These are phyloP conservation scores for Labeo catla DNA, from an alignment of 2,113 vertebrate genomes.

Conservation along the genomic window DNA sequence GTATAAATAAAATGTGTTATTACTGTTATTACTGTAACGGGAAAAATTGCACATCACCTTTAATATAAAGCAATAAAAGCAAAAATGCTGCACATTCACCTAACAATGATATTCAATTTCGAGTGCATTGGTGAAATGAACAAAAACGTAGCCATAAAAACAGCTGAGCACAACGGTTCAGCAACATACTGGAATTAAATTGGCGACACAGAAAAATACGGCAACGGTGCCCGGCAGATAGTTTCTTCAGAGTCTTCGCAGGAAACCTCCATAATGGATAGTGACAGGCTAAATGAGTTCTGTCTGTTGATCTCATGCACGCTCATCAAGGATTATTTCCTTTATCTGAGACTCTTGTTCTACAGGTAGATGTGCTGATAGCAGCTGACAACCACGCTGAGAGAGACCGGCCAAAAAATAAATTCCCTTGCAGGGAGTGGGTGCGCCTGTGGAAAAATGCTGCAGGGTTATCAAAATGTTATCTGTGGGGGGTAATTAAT, in stretches of 20 bases:
- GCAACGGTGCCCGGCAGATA: neutral
- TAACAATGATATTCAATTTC: neutral
- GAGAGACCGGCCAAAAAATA: slow-evolving; percentile 57
- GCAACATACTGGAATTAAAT: slow-evolving; percentile 21
- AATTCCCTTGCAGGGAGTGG: slow-evolving; percentile 11
- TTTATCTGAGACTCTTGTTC: slow-evolving; percentile 63
- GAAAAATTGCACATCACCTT: neutral
- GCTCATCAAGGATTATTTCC: slow-evolving; percentile 67
- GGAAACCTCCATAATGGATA: slow-evolving; percentile 63
- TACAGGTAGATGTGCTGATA: slow-evolving; percentile 47
- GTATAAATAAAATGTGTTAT: neutral
- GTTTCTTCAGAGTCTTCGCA: slow-evolving; percentile 23
- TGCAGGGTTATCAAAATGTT: slow-evolving; percentile 25
- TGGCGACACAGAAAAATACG: neutral
- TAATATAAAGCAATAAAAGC: slow-evolving; percentile 3
- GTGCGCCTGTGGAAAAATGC: slow-evolving; percentile 10
- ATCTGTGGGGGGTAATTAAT: slow-evolving; percentile 2
- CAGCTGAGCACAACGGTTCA: slow-evolving; percentile 8
- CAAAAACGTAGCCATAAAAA: neutral
- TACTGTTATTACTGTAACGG: neutral
- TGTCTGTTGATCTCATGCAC: slow-evolving; percentile 67
- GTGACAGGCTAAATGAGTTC: slow-evolving; percentile 62
- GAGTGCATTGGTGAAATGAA: neutral
- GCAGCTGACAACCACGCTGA: slow-evolving; percentile 38
- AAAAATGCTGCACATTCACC: neutral